These are phyloP conservation scores for Chloropsis cyanopogon DNA, from an alignment of 2,113 vertebrate genomes.

Conservation along the genomic window DNA sequence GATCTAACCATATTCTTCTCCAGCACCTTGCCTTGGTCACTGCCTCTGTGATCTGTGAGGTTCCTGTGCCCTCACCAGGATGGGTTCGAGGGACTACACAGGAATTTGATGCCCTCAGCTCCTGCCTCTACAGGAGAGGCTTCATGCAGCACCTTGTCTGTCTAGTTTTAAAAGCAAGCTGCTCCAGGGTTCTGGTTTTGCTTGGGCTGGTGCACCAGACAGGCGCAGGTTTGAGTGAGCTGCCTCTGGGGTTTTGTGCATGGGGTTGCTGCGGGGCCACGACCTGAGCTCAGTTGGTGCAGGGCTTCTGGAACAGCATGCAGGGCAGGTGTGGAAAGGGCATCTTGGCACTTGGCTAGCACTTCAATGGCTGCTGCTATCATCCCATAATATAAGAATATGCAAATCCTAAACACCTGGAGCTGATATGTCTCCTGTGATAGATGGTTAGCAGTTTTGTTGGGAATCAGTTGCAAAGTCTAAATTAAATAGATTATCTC, in stretches of 20 bases:
- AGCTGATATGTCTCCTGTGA: background rate
- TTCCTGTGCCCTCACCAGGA: fast-evolving
- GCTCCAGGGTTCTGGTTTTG: background rate
- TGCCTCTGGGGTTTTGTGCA: background rate
- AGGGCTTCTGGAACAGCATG: background rate
- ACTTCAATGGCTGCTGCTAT: background rate
- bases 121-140: background rate
- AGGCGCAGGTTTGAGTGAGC: background rate
- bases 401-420: fast-evolving
- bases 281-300: background rate
- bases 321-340: background rate
- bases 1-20: background rate
- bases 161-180: background rate
- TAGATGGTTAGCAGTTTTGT: background rate
- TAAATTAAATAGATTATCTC: background rate
- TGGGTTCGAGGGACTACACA: fast-evolving
- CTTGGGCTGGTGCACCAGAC: fast-evolving
- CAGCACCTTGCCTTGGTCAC: background rate
- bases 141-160: background rate
- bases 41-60: fast-evolving
- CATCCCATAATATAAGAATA: background rate
- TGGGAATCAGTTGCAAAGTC: background rate
- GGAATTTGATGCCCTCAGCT: background rate
- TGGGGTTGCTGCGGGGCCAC: background rate
- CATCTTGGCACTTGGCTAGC: background rate